A percentile compares a stretch with the other conserved stretches of the same genome.
phyloP scores from a whole-genome alignment of 2,113 vertebrate genomes.

The Macroglossus sobrinus region DNA sequence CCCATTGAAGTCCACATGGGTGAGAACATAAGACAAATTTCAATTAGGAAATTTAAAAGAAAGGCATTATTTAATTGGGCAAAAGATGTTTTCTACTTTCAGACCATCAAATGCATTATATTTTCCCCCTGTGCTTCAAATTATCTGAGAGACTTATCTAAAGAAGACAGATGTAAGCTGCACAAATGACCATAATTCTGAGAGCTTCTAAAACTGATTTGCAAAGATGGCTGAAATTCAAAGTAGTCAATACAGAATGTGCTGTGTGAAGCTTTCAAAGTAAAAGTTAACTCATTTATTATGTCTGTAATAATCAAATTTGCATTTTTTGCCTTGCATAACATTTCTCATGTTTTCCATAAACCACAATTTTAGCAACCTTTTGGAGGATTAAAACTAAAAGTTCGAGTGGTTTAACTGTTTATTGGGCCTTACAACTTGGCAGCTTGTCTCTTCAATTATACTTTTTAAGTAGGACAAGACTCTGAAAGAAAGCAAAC shows the following conservation, averaged over 20 bases:
- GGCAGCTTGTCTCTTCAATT: neutral
- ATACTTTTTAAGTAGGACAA: conserved; percentile 23
- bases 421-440: neutral
- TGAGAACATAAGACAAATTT: conserved; percentile 58
- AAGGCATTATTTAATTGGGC: conserved; percentile 71
- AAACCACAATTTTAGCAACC: conserved; percentile 35
- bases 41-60: conserved; percentile 61
- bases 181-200: conserved; percentile 74
- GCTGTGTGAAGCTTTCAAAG: conserved; percentile 66
- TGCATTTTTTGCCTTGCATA: conserved; percentile 51
- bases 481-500: conserved; percentile 9
- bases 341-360: conserved; percentile 38
- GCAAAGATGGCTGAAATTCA: conserved; percentile 73
- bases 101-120: conserved; percentile 72
- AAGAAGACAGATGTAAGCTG: conserved; percentile 77
- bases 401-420: neutral
- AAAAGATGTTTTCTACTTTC: conserved; percentile 70
- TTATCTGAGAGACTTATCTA: conserved; percentile 79
- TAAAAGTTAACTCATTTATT: conserved; percentile 72
- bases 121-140: conserved; percentile 63
- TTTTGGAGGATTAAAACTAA: conserved; percentile 31
- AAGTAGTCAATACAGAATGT: conserved; percentile 36
- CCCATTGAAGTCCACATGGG: conserved; percentile 23
- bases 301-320: conserved; percentile 63
- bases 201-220: conserved; percentile 60